Evolutionary conservation across 1,140 invertebrate species (phyloP).

Genomic region (Batillaria attramentaria): DNA sequence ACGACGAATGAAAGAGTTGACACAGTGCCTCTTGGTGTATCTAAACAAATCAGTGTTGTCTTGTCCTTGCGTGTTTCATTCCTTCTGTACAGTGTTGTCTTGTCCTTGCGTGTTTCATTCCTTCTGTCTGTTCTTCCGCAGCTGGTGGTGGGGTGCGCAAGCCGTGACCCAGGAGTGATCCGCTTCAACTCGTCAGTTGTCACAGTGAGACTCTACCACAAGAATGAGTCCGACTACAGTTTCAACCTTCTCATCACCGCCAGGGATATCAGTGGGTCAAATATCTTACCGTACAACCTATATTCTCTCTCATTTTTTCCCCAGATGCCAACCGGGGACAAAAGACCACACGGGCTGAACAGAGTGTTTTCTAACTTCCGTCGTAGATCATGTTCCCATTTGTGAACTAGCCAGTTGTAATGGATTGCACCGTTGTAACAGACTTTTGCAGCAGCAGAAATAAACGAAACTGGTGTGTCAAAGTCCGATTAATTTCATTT

Average conservation of each 20-base stretch:
- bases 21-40: not conserved
- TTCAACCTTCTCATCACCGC: constrained; percentile 37
- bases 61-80: not conserved
- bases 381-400: too few species aligned
- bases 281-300: not conserved
- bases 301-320: not conserved
- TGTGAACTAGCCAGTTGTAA: too few species aligned
- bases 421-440: too few species aligned
- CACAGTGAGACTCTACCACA: constrained; percentile 35
- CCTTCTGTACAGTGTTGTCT: not conserved
- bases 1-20: not conserved
- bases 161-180: constrained; percentile 32
- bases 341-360: too few species aligned
- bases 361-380: too few species aligned
- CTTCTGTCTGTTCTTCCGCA: constrained; percentile 8
- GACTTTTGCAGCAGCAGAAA: too few species aligned
- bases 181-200: constrained; percentile 31
- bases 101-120: not conserved
- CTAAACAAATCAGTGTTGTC: not conserved
- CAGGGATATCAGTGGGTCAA: constrained; percentile 27
- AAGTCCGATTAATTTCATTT: too few species aligned
- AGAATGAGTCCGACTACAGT: constrained; percentile 37
- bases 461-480: too few species aligned
- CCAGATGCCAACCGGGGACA: too few species aligned
- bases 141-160: constrained; percentile 33